Evolutionary conservation across 2,797 vertebrate species (phyloP).

Genomic region (Nothura maculosa): DNA sequence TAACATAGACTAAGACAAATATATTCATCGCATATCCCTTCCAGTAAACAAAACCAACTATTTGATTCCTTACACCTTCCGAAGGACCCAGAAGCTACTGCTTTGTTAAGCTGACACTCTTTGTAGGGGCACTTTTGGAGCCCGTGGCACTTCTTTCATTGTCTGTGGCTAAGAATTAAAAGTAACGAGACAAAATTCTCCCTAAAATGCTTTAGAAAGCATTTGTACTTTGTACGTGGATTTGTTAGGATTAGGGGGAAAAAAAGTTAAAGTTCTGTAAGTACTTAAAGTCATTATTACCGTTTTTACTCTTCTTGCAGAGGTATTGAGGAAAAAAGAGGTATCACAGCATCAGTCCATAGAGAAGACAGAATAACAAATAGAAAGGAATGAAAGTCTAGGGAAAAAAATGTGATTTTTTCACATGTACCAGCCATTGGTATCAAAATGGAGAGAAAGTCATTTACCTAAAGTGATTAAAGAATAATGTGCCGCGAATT

Average conservation of each 20-base stretch:
- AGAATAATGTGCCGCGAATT: not conserved
- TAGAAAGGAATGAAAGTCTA: not conserved
- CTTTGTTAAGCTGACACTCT: slow-evolving; percentile 76
- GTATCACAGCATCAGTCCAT: not conserved
- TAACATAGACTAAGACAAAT: slow-evolving; percentile 68
- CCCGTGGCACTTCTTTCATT: slow-evolving; percentile 61
- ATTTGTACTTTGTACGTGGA: slow-evolving; percentile 31
- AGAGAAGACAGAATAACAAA: not conserved
- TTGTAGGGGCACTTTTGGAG: slow-evolving; percentile 67
- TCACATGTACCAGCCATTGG: not conserved
- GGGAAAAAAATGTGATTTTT: not conserved
- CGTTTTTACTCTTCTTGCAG: not conserved
- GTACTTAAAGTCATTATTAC: not conserved
- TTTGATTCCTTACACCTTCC: slow-evolving; percentile 69
- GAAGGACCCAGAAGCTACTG: slow-evolving; percentile 76
- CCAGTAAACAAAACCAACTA: slow-evolving; percentile 72
- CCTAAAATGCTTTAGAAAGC: slow-evolving; percentile 21
- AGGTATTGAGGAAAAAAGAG: slow-evolving; percentile 9
- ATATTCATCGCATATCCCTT: slow-evolving; percentile 71
- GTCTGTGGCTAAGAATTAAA: slow-evolving; percentile 53
- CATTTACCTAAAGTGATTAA: not conserved
- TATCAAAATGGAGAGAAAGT: not conserved
- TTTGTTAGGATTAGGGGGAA: not conserved
- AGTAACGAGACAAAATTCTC: slow-evolving; percentile 40
- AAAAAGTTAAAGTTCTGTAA: not conserved